phyloP scores from a whole-genome alignment of 2,888 invertebrate genomes.

The Ectemnius lituratus region DNA sequence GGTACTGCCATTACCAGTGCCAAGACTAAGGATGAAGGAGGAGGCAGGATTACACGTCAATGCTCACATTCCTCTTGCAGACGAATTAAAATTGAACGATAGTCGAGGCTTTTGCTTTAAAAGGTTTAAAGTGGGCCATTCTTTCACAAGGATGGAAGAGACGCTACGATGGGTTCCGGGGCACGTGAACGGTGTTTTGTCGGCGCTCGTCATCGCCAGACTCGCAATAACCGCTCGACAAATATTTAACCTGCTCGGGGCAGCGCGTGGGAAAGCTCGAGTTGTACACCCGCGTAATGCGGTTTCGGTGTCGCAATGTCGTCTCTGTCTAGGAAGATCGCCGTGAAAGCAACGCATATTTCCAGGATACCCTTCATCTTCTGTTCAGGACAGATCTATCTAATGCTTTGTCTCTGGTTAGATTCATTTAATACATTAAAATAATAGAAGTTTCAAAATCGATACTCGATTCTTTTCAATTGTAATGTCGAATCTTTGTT shows the following conservation, averaged over 20 bases:
- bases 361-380: too few species aligned
- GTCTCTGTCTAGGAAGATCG: constrained; percentile 18
- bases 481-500: too few species aligned
- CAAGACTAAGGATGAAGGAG: constrained; percentile 4
- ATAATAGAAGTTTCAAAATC: too few species aligned
- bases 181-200: constrained; percentile 6
- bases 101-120: neutral
- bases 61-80: constrained; percentile 22
- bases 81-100: too few species aligned
- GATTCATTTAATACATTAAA: too few species aligned
- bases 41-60: neutral
- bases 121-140: neutral
- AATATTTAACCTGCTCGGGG: constrained; percentile 56
- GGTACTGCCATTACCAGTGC: constrained; percentile 45
- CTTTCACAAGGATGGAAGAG: neutral
- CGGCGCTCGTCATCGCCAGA: constrained; percentile 45
- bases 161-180: constrained; percentile 9
- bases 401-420: too few species aligned
- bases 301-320: constrained; percentile 45
- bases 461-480: too few species aligned
- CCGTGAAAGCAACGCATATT: constrained; percentile 6
- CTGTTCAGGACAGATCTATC: too few species aligned
- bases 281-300: constrained; percentile 33
- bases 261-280: constrained; percentile 47
- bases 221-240: constrained; percentile 56